phyloP scores from a whole-genome alignment of 1,140 invertebrate genomes.

The Rhopalosiphum maidis region DNA sequence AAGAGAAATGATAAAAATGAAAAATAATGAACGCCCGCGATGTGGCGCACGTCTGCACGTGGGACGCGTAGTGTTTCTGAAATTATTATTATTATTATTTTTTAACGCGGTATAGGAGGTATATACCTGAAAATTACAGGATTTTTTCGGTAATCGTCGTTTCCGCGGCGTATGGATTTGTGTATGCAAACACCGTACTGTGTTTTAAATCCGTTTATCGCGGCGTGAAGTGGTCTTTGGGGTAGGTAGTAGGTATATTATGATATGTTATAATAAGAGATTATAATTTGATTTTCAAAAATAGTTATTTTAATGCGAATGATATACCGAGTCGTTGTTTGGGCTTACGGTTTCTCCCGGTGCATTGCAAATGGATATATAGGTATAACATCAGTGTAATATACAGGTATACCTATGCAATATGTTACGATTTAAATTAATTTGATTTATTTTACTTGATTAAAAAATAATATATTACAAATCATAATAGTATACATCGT shows the following conservation, averaged over 20 bases:
- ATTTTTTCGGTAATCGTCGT: neutral
- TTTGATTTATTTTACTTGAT: neutral
- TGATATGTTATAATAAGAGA: neutral
- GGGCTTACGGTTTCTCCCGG: neutral
- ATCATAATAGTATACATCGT: no score
- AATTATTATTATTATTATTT: neutral
- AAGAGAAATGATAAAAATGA: slow-evolving; percentile 15
- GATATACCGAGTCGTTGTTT: neutral
- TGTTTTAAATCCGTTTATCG: neutral
- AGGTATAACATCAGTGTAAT: neutral
- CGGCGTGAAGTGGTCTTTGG: neutral
- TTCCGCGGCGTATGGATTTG: neutral
- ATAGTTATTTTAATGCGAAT: neutral
- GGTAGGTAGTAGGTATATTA: neutral
- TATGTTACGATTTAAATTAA: neutral
- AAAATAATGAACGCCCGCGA: neutral
- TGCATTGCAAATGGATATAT: neutral
- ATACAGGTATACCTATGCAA: neutral
- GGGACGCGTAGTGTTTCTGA: neutral
- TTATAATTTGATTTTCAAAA: neutral
- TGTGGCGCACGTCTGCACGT: neutral
- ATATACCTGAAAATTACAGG: neutral
- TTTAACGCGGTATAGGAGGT: neutral
- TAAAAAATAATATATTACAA: neutral
- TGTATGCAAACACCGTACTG: neutral